Conservation (phyloP, 2,888 invertebrate species). For the Prosopocoilus inquinatus region DNA sequence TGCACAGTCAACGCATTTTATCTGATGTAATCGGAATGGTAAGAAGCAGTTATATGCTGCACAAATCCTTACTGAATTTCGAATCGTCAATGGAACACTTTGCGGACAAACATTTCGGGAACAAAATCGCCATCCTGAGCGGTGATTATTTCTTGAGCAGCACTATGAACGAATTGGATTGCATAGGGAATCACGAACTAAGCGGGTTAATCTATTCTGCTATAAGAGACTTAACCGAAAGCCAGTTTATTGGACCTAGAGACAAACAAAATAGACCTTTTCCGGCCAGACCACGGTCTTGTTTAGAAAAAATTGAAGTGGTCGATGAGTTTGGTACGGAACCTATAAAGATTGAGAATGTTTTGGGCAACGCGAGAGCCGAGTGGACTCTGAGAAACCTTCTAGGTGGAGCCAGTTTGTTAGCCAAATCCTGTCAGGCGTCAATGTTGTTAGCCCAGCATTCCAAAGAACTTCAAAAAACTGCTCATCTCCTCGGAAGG, state of each 20-base stretch:
- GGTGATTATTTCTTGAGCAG: constrained; percentile 89
- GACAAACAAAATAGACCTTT: constrained; percentile 81
- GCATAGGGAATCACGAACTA: constrained; percentile 72
- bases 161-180: constrained; percentile 82
- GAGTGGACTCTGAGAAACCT: constrained; percentile 80
- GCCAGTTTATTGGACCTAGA: constrained; percentile 80
- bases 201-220: constrained; percentile 85
- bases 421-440: constrained; percentile 83
- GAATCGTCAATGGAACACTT: constrained; percentile 55
- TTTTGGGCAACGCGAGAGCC: constrained; percentile 62
- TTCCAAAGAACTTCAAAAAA: constrained; percentile 65
- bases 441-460: constrained; percentile 81
- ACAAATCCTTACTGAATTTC: constrained; percentile 76
- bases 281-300: constrained; percentile 54
- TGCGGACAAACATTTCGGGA: constrained; percentile 85
- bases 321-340: constrained; percentile 30
- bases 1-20: constrained; percentile 81
- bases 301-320: constrained; percentile 26
- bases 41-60: constrained; percentile 84
- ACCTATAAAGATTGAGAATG: constrained; percentile 35
- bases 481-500: constrained; percentile 83
- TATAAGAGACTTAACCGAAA: constrained; percentile 81
- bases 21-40: constrained; percentile 97
- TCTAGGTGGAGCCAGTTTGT: constrained; percentile 68
- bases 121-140: constrained; percentile 88